These are phyloP conservation scores for Eira barbara DNA, from an alignment of 2,113 vertebrate genomes.

Conservation along the genomic window DNA sequence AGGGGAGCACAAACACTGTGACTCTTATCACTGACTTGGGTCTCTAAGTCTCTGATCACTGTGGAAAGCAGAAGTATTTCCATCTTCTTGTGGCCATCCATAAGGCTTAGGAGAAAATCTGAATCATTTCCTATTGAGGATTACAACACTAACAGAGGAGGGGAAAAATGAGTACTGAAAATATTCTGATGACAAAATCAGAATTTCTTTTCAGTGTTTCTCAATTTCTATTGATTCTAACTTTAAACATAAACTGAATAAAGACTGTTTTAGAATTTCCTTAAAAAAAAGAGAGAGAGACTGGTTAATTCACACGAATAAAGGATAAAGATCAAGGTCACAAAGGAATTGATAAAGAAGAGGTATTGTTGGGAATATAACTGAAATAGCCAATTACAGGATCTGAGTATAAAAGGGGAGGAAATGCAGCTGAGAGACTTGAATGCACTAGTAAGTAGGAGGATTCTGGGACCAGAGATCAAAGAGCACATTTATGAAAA, in stretches of 20 bases:
- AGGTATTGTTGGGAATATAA: not conserved
- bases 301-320: not conserved
- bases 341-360: not conserved
- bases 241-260: conserved; percentile 34
- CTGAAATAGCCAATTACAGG: not conserved
- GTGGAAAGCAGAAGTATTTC: not conserved
- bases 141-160: not conserved
- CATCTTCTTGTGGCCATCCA: not conserved
- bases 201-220: not conserved
- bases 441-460: not conserved
- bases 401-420: not conserved
- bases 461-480: not conserved
- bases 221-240: not conserved
- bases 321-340: conserved; percentile 31
- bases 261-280: not conserved
- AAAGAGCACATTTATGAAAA: conserved; percentile 17
- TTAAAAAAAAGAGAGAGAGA: not conserved
- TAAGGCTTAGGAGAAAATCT: not conserved
- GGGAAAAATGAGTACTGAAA: not conserved
- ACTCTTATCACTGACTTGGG: not conserved
- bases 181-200: not conserved
- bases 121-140: not conserved
- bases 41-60: not conserved
- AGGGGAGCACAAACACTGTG: not conserved
- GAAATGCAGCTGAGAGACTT: not conserved